Conservation (phyloP, 2,797 vertebrate genomes). For the Carcharodon carcharias region DNA sequence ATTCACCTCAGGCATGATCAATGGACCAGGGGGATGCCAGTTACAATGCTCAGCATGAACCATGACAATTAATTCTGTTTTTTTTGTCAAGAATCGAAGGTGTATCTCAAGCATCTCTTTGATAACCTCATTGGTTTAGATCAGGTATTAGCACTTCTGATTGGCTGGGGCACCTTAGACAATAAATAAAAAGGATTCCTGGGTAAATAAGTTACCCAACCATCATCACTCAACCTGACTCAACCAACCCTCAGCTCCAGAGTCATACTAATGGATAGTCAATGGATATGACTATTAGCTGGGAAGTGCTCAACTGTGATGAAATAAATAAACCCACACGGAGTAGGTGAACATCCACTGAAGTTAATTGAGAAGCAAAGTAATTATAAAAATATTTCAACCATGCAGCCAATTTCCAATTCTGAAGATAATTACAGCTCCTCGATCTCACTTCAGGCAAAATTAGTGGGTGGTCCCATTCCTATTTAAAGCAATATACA, state of each 20-base stretch:
- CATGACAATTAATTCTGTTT: not conserved
- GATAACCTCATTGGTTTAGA: too few species aligned
- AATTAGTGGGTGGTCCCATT: not conserved
- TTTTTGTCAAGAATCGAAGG: not conserved
- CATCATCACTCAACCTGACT: not conserved
- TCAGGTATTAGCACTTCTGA: not conserved
- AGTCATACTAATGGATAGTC: not conserved
- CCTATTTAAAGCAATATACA: not conserved
- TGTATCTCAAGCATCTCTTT: not conserved
- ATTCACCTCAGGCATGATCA: not conserved
- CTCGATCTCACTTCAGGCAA: conserved; percentile 12
- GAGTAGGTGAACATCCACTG: not conserved
- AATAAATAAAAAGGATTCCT: not conserved
- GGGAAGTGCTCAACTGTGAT: not conserved
- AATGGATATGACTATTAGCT: not conserved
- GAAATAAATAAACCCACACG: not conserved
- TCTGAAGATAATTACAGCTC: not conserved
- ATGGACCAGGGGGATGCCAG: not conserved
- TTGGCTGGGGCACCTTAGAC: too few species aligned
- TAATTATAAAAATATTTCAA: conserved; percentile 30
- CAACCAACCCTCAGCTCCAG: not conserved
- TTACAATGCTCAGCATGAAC: not conserved
- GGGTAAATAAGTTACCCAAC: not conserved
- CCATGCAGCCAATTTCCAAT: not conserved
- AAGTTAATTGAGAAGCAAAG: not conserved